Base-by-base conservation (phyloP, 2,113 vertebrate genomes). In the Sapajus apella region DNA sequence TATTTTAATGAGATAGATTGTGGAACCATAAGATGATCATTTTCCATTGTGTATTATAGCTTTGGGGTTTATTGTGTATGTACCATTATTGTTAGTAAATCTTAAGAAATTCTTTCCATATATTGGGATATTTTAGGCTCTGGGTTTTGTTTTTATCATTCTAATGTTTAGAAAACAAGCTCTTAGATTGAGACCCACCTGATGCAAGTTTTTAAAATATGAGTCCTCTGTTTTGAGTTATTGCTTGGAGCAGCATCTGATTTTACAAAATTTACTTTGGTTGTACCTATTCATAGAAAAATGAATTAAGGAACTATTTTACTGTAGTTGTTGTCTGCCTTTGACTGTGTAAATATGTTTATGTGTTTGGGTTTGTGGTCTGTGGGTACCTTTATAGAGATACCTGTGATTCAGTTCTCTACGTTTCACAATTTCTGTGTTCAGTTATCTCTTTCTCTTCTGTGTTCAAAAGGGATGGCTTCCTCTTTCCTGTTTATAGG, bases 111-210 rank as follows among this genome's bases (percentile, higher is more conserved):
- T 97, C 35, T 89, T 95, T 76, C 4, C 37, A 1, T 92, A 82
- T 56, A 73, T 92, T 94, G 72, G n/a, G 50, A 58, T 94, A 89
- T 77, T 96, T 97, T 76, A 92, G 40, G n/a, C 20, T 64, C 1
- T 87, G 3, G 18, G 84, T 37, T 56, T 56, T 95, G 6, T 96
- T 97, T 97, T 96, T 80, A 96, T 82, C 14, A 85, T 87, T 97
- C 52, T 37, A 56, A 23, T 79, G 77, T 96, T 95, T 95, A 95
- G 80, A 80, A 96, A 75, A 45, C 2, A 81, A 11, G 3, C 92
- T 93, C 32, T 17, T 83, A 87, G 75, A 18, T 6, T 37, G 96
- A 90, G 84, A 37, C 9, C 2, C 47, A 75, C 75, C 55, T 97
- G 95, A 86, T 73, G 94, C 83, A 95, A 25, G 43, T 79, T 92